Evolutionary conservation across 2,888 invertebrate species (phyloP).

Genomic region (Biston betularia): DNA sequence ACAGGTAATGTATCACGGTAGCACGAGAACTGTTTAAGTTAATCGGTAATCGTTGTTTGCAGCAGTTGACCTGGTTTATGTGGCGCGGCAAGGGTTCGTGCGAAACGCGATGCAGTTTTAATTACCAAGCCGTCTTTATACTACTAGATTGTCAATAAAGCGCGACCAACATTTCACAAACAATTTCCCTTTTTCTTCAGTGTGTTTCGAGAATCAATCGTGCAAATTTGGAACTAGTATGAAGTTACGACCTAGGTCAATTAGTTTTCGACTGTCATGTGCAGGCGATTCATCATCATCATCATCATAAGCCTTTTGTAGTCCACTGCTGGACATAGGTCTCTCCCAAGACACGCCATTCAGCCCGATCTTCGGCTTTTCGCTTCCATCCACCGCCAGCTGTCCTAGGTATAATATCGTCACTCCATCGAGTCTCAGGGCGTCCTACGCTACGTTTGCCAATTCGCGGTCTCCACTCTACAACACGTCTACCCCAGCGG

Average conservation of each 20-base stretch:
- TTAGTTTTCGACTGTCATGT: background rate
- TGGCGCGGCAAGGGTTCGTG: conserved; percentile 62
- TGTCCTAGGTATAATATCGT: too few relatives aligned
- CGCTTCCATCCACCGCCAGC: too few relatives aligned
- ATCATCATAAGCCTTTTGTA: too few relatives aligned
- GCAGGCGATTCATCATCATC: background rate
- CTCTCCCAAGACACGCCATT: too few relatives aligned
- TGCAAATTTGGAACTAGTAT: background rate
- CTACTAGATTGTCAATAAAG: conserved; percentile 52
- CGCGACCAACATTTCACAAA: conserved; percentile 10
- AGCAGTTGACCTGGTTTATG: conserved; percentile 69
- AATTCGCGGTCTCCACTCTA: too few relatives aligned
- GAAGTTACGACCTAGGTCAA: background rate
- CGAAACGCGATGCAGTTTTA: conserved; percentile 76
- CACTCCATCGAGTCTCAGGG: too few relatives aligned
- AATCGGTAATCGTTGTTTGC: conserved; percentile 55
- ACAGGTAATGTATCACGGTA: conserved; percentile 52
- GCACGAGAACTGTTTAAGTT: conserved; percentile 56
- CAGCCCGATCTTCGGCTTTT: too few relatives aligned
- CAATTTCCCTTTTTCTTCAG: conserved; percentile 6
- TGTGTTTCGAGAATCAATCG: background rate
- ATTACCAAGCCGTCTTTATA: conserved; percentile 64
- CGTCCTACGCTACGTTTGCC: too few relatives aligned
- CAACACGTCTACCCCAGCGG: too few relatives aligned
- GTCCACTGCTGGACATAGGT: too few relatives aligned